A percentile compares a stretch with the other conserved stretches of the same genome.
Conservation (phyloP, 1,140 invertebrate genomes). For the Drosophila obscura region DNA sequence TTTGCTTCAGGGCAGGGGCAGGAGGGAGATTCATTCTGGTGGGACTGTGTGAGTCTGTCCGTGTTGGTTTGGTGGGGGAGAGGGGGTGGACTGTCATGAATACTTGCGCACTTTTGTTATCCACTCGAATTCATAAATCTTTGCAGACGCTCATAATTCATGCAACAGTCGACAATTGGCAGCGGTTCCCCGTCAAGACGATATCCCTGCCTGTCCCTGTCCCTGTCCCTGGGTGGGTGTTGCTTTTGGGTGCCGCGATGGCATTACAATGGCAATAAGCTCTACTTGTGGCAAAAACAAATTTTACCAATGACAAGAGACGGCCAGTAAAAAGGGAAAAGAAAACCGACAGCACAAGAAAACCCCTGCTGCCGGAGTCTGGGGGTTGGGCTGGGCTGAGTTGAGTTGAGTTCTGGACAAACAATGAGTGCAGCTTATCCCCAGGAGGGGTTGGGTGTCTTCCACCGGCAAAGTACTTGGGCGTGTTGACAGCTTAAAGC, state of each 20-base stretch:
- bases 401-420: slow-evolving; percentile 34
- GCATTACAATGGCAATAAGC: slow-evolving; percentile 53
- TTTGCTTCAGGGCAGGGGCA: background rate
- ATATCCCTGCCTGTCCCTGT: background rate
- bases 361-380: background rate
- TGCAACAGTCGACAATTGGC: slow-evolving; percentile 77
- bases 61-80: too few species aligned
- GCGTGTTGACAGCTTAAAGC: slow-evolving; percentile 67
- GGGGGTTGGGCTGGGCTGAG: background rate
- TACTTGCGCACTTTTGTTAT: slow-evolving; percentile 45
- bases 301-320: slow-evolving; percentile 70
- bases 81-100: background rate
- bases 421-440: slow-evolving; percentile 62
- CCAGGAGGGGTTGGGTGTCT: slow-evolving; percentile 3
- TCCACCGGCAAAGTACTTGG: slow-evolving; percentile 35
- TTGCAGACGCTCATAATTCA: slow-evolving; percentile 76
- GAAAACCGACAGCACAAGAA: slow-evolving; percentile 24
- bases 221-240: background rate
- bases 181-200: slow-evolving; percentile 35
- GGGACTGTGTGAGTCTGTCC: too few species aligned
- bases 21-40: too few species aligned
- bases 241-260: background rate
- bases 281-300: slow-evolving; percentile 52
- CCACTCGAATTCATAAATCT: slow-evolving; percentile 71
- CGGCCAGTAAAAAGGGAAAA: slow-evolving; percentile 3